Base-by-base conservation (phyloP, 2,888 invertebrate species). In the Mylabris sibirica region DNA sequence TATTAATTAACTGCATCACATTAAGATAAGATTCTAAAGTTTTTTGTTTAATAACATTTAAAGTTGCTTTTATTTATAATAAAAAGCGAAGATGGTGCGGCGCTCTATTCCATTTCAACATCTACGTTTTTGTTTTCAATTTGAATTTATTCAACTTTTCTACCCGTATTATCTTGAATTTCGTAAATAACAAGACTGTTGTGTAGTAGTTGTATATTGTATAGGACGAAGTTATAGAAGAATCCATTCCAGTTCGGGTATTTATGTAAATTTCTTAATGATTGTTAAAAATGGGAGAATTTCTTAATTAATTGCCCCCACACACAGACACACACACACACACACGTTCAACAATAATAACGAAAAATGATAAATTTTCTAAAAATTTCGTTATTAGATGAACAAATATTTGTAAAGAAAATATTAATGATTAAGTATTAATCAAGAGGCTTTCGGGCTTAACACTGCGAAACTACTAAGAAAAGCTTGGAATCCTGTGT, bases 1-100 rank as follows among this genome's bases (percentile, higher is more conserved):
- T 79, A 81, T 79, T 79, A 80, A 80, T 80, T 79, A 79, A 79
- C 75, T 77, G 79, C 72, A 77, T 76, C 72, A 76, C 77, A 80
- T 80, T 80, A 78, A 81, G 80, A 79, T 81, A 78, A 81, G 76
- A 73, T 66, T 74, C 59, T 61, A 69, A 75, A 74, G 69, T 30
- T 30, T 76, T 75, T 73, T 75, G 72, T 75, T 72, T 73, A 72
- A 73, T 73, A 72, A 71, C 71, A 62, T 67, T 71, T 67, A 67
- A 63, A 69, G 68, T 71, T 59, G 65, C 14, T 17, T 63, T 63
- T 34, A 38, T n/a, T 30, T 41, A 63, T 41, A 26, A 57, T 57
- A 57, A 57, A 57, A 26, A 30, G 30, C 30, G 30, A 30, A n/a
- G 30, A 30, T 30, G 57, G 22, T 11, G 53, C 1, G 2, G 14